Percentiles rank a stretch among this genome's conserved stretches.
These are phyloP conservation scores for Danio albolineatus DNA, from an alignment of 2,797 vertebrate species.

Conservation along the genomic window DNA sequence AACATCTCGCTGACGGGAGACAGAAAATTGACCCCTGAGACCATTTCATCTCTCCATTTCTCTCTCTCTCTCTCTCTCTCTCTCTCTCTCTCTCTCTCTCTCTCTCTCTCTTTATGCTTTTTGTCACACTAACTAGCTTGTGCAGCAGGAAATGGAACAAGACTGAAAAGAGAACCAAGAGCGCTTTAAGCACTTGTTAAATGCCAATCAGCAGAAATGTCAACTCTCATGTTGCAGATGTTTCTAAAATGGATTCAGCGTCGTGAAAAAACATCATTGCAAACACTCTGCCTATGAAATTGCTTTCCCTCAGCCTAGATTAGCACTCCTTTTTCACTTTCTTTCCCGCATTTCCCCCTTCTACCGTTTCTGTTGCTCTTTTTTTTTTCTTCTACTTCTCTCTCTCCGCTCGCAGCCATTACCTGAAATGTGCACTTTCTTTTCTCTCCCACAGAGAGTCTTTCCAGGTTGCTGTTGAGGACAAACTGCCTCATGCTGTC, in stretches of 20 bases:
- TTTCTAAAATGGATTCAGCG: constrained; percentile 54
- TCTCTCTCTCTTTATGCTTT: not conserved
- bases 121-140: constrained; percentile 23
- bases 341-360: constrained; percentile 8
- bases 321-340: constrained; percentile 38
- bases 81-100: not conserved
- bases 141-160: constrained; percentile 23
- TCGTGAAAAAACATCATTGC: constrained; percentile 49
- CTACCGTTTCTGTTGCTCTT: constrained; percentile 12
- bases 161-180: constrained; percentile 37
- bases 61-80: no score
- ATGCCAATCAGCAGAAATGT: constrained; percentile 59
- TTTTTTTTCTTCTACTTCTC: not conserved
- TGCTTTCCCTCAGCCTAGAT: constrained; percentile 39
- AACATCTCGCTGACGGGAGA: not conserved
- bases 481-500: constrained; percentile 31
- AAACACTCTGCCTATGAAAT: constrained; percentile 32
- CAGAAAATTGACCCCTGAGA: constrained; percentile 16
- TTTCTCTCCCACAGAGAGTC: constrained; percentile 46
- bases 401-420: constrained; percentile 14
- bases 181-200: constrained; percentile 43
- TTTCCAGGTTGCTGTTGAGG: constrained; percentile 48
- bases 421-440: constrained; percentile 32
- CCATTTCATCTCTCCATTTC: not conserved
- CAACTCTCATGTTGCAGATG: constrained; percentile 57